Percentiles rank a stretch among this genome's conserved stretches.
phyloP scores from a whole-genome alignment of 2,797 vertebrate genomes.

The Apogon talboti region DNA sequence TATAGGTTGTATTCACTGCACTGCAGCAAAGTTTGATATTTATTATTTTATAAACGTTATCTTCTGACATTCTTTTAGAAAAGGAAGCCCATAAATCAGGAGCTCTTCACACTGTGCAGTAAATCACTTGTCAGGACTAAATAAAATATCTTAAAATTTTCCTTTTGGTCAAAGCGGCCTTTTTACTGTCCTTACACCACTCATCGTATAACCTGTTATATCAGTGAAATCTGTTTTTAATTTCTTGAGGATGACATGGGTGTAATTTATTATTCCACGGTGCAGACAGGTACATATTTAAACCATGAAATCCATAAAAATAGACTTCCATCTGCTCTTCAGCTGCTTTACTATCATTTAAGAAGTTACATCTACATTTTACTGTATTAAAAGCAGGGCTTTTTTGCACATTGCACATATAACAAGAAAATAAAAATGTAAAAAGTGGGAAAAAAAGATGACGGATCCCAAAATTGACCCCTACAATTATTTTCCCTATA shows the following conservation, averaged over 20 bases:
- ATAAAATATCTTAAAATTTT: background rate
- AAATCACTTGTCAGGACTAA: background rate
- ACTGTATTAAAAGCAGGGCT: no score
- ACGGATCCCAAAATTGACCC: no score
- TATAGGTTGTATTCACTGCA: background rate
- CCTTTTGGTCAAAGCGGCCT: background rate
- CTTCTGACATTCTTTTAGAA: background rate
- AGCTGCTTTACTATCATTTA: background rate
- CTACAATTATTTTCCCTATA: no score
- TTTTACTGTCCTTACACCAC: background rate
- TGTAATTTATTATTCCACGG: background rate
- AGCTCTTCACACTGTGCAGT: background rate
- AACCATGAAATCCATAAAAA: background rate
- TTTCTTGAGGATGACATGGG: background rate
- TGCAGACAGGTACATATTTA: background rate
- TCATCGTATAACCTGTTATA: no score
- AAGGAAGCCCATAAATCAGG: constrained; percentile 3
- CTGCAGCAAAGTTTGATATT: no score
- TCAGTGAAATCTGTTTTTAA: background rate
- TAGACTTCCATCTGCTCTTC: background rate
- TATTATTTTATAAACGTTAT: background rate
- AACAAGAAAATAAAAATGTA: no score
- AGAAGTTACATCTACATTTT: background rate
- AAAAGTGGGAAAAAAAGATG: no score
- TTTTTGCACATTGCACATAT: no score